Evolutionary conservation across 2,888 invertebrate genomes (phyloP), one percentile per base, ranked within the genome.

Genomic region (Pandemis heparana): DNA sequence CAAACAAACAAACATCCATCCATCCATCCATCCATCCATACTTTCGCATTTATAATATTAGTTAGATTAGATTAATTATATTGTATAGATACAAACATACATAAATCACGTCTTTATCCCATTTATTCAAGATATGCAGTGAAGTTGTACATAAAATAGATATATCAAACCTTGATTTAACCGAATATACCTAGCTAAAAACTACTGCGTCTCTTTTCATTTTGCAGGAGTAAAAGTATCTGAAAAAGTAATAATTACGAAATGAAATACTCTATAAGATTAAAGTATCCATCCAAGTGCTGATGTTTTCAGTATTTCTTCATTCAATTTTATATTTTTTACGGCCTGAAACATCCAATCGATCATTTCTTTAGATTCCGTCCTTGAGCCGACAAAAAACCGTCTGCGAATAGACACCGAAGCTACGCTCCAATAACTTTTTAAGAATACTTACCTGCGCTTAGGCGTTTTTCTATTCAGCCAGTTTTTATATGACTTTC

Each of bases 391-490:
- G 18, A 60, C 51, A 70, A 74, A 74, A 74, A 70, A 39, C 38
- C 39, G 48, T 73, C 68, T 64, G 48, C 48, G 48, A 74, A 70
- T 65, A 74, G 74, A 70, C 51, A 53, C 43, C 48, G 48, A 18
- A n/a, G 66, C 18, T 23, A 70, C 69, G 65, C 74, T 74, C 70
- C 70, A 65, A 18, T 65, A 70, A 65, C 65, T 74, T 70, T 74
- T 61, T 53, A 70, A 65, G 64, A 74, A 65, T 63, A 43, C 51
- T 51, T 71, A 71, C 74, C 69, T 61, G 70, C n/a, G 46, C 65
- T 41, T 60, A 14, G 65, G 12, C 60, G 62, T 61, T 60, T 69
- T 60, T 70, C 51, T 65, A 61, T 70, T 65, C 74, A 65, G 74
- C 74, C 74, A 74, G 65, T 70, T 65, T 60, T 64, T 73, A 23